Conservation (phyloP, 2,797 vertebrate species). For the Catharus ustulatus region DNA sequence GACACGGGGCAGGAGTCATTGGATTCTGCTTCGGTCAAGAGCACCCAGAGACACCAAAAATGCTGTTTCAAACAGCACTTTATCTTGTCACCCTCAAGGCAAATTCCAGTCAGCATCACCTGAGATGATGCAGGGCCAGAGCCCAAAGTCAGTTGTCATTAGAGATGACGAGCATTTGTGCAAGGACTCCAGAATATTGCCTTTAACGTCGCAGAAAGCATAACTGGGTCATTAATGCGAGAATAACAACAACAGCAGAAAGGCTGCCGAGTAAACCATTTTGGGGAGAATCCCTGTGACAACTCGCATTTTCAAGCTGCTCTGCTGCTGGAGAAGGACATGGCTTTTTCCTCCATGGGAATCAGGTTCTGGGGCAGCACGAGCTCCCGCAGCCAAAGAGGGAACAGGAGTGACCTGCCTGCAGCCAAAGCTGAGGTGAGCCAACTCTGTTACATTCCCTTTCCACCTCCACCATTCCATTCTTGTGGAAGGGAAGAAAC, state of each 20-base stretch:
- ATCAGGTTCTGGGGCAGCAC: not conserved
- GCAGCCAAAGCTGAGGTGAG: not conserved
- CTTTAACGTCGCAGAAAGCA: not conserved
- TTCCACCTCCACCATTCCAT: not conserved
- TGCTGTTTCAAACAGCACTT: not conserved
- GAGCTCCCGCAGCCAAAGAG: rapidly evolving
- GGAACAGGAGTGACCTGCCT: not conserved
- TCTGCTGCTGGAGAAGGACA: not conserved
- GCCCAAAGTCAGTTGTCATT: not conserved
- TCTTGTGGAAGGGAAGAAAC: not conserved
- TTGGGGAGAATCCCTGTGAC: not conserved
- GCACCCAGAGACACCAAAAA: not conserved
- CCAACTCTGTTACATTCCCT: not conserved
- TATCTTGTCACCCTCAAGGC: not conserved
- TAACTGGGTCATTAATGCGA: not conserved
- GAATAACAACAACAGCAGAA: not conserved
- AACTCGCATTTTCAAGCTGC: not conserved
- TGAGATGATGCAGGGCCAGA: not conserved
- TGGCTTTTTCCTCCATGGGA: not conserved
- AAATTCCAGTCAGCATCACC: not conserved
- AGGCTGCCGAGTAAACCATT: not conserved
- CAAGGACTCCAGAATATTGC: not conserved
- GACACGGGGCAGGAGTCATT: not conserved
- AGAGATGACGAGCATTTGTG: not conserved
- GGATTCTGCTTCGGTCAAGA: not conserved